Evolutionary conservation across 1,140 invertebrate species (phyloP).

Genomic region (Choristoneura fumiferana): DNA sequence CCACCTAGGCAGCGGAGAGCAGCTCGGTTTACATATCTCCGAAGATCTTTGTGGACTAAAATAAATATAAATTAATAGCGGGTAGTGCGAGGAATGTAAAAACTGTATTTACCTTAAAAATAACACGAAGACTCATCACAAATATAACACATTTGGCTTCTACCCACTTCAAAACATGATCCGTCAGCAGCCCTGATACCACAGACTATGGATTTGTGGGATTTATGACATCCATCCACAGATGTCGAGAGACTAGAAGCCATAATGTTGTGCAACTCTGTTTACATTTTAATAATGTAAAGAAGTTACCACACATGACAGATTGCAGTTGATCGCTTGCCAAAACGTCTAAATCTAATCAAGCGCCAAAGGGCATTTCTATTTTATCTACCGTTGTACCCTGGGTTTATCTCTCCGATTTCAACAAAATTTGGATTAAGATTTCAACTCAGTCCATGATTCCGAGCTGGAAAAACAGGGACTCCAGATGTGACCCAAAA

Average conservation of each 20-base stretch:
- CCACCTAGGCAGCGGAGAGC: conserved; percentile 57
- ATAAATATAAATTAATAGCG: not conserved
- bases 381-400: too few relatives aligned
- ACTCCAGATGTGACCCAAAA: too few relatives aligned
- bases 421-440: too few relatives aligned
- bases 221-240: conserved; percentile 9
- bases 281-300: too few relatives aligned
- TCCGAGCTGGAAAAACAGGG: too few relatives aligned
- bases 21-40: not conserved
- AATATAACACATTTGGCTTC: conserved; percentile 72
- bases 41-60: not conserved
- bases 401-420: too few relatives aligned
- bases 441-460: too few relatives aligned
- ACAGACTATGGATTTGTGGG: conserved; percentile 37
- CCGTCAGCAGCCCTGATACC: conserved; percentile 60
- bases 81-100: conserved; percentile 17
- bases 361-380: too few relatives aligned
- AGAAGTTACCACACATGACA: too few relatives aligned
- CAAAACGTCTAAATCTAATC: too few relatives aligned
- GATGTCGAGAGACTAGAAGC: not conserved
- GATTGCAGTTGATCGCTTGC: too few relatives aligned
- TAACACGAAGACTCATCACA: conserved; percentile 73
- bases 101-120: conserved; percentile 66
- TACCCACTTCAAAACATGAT: conserved; percentile 74
- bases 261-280: not conserved